Base-by-base conservation (phyloP, 2,888 invertebrate genomes). In the Heliconius aoede region DNA sequence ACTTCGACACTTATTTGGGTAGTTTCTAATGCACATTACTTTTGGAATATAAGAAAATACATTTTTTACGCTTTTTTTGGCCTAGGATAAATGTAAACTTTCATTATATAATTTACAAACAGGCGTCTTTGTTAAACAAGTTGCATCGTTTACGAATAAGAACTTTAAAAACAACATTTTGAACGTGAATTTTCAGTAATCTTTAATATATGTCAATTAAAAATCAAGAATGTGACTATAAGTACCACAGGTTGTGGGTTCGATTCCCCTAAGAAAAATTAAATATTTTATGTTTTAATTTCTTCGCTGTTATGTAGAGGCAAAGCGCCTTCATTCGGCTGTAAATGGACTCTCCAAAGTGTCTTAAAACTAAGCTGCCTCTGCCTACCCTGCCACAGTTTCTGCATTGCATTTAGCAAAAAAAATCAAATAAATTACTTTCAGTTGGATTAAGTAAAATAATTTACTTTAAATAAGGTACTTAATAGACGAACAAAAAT, bases 91-190 rank as follows among this genome's bases (percentile, higher is more conserved):
- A n/a, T 30, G 15, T 51, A 8, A 32, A 30, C 1, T 55, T 7
- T 55, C 1, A 15, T 69, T 69, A 69, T 69, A 69, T 69, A 69
- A 69, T 69, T 69, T 55, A 55, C 4, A 30, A 5, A 4, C 21
- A 40, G 69, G 4, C 55, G 69, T 55, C 69, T 69, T 69, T 69
- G 69, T 69, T 55, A 24, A 28, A 51, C 28, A 30, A 69, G 68
- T n/a, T 55, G 30, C 8, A 15, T 13, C 32, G 24, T 28, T 51
- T 51, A 30, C 68, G 30, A 55, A 69, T 65, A n/a, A 46, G 28
- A 69, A 55, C 21, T 26, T 68, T 21, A 5, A 28, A 51, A n/a
- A 68, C 46, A n/a, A 55, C 51, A 4, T 28, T n/a, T 51, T 5
- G 21, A 46, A 51, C 51, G 3, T 51, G 30, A 69, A 15, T 26